Evolutionary conservation across 2,797 vertebrate genomes (phyloP).

Genomic region (Rhinichthys osculus): DNA sequence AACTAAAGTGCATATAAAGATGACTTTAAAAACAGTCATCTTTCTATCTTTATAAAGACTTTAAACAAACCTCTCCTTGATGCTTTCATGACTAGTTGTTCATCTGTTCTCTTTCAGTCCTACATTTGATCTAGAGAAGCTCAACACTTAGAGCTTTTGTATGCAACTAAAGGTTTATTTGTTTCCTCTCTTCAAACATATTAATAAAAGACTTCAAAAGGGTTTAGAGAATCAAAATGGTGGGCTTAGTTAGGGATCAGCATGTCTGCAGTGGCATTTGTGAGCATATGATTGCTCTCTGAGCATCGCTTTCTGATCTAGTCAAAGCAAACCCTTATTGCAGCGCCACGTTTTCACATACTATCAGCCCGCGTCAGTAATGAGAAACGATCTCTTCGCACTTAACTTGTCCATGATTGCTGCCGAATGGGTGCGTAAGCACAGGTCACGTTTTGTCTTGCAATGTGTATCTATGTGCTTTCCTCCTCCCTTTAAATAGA

Average conservation of each 20-base stretch:
- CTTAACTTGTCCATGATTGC: slow-evolving; percentile 9
- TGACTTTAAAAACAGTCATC: neutral
- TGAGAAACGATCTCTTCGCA: slow-evolving; percentile 9
- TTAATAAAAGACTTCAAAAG: slow-evolving; percentile 49
- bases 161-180: slow-evolving; percentile 25
- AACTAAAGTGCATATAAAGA: neutral
- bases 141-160: neutral
- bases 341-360: neutral
- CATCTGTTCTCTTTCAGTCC: slow-evolving; percentile 10
- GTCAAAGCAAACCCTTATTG: slow-evolving; percentile 28
- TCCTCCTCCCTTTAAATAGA: slow-evolving; percentile 65
- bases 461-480: neutral
- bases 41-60: no score
- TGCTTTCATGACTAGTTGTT: slow-evolving; percentile 16
- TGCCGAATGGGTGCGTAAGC: slow-evolving; percentile 8
- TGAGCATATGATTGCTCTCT: slow-evolving; percentile 2
- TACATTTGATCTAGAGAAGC: slow-evolving; percentile 8
- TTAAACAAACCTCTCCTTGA: neutral
- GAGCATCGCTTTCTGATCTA: neutral
- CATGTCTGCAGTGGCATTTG: slow-evolving; percentile 13
- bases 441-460: neutral
- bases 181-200: slow-evolving; percentile 24
- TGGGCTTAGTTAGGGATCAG: slow-evolving; percentile 25
- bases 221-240: slow-evolving; percentile 7
- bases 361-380: slow-evolving; percentile 9